These are phyloP conservation scores for Protomyctophum bolini DNA, from an alignment of 2,113 vertebrate species.

Conservation along the genomic window DNA sequence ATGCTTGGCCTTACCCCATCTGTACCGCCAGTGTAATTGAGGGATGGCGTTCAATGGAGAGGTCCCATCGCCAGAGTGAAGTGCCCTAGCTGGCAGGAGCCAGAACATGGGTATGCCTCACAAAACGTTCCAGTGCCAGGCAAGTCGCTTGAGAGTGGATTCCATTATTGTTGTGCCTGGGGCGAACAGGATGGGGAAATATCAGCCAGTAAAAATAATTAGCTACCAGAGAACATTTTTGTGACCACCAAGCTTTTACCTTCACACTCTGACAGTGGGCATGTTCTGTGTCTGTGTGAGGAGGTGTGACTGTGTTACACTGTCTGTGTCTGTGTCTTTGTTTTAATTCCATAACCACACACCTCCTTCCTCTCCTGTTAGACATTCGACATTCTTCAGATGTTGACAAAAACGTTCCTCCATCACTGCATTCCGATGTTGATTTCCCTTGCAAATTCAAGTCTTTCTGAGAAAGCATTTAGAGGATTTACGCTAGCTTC, in stretches of 20 bases:
- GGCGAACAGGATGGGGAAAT: slow-evolving; percentile 38
- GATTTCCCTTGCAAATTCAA: not conserved
- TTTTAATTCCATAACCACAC: not conserved
- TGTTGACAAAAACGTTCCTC: too few species aligned
- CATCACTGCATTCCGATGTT: too few species aligned
- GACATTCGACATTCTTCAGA: too few species aligned
- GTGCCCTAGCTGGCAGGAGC: slow-evolving; percentile 57
- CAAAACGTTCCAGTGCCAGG: slow-evolving; percentile 43
- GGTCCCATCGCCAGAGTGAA: slow-evolving; percentile 49
- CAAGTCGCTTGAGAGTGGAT: slow-evolving; percentile 63
- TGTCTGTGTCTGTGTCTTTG: slow-evolving; percentile 10
- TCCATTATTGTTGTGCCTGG: slow-evolving; percentile 50
- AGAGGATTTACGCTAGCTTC: not conserved
- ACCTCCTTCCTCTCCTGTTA: too few species aligned
- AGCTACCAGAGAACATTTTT: slow-evolving; percentile 32
- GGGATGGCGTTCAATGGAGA: slow-evolving; percentile 58
- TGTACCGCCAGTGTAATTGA: slow-evolving; percentile 60
- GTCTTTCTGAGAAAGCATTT: not conserved
- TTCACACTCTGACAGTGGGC: not conserved
- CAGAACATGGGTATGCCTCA: too few species aligned
- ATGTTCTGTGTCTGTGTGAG: not conserved
- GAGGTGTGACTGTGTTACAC: not conserved
- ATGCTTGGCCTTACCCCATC: slow-evolving; percentile 37
- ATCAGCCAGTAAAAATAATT: slow-evolving; percentile 57
- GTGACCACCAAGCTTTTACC: slow-evolving; percentile 8